Evolutionary conservation across 2,888 invertebrate genomes (phyloP).

Genomic region (Philopedon plagiatum): DNA sequence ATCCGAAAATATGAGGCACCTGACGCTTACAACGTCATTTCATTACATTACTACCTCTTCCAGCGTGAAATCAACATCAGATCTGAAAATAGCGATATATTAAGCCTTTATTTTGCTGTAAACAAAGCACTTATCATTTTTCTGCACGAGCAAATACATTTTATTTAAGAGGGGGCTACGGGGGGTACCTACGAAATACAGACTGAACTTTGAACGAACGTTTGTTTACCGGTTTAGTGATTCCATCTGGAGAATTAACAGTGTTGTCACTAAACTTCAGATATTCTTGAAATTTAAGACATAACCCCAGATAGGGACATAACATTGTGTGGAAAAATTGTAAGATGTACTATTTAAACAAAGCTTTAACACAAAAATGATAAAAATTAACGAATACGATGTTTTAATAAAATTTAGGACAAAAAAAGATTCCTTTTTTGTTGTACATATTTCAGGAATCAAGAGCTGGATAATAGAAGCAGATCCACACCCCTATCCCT

Average conservation of each 20-base stretch:
- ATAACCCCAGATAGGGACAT: background rate
- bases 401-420: too few relatives aligned
- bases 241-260: constrained; percentile 9
- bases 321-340: too few relatives aligned
- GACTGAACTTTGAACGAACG: constrained; percentile 4
- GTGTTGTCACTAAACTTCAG: background rate
- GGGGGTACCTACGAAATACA: constrained; percentile 1
- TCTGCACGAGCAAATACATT: constrained; percentile 1
- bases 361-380: too few relatives aligned
- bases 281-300: background rate
- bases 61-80: background rate
- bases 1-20: background rate
- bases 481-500: too few relatives aligned
- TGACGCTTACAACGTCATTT: background rate
- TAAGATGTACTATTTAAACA: too few relatives aligned
- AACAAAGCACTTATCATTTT: constrained; percentile 16
- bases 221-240: constrained; percentile 19
- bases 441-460: too few relatives aligned
- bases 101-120: background rate
- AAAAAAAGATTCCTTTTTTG: too few relatives aligned
- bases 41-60: background rate
- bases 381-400: too few relatives aligned
- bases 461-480: too few relatives aligned
- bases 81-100: constrained; percentile 13
- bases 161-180: constrained; percentile 3